Evolutionary conservation across 2,888 invertebrate species (phyloP).

Genomic region (Apoderus coryli): DNA sequence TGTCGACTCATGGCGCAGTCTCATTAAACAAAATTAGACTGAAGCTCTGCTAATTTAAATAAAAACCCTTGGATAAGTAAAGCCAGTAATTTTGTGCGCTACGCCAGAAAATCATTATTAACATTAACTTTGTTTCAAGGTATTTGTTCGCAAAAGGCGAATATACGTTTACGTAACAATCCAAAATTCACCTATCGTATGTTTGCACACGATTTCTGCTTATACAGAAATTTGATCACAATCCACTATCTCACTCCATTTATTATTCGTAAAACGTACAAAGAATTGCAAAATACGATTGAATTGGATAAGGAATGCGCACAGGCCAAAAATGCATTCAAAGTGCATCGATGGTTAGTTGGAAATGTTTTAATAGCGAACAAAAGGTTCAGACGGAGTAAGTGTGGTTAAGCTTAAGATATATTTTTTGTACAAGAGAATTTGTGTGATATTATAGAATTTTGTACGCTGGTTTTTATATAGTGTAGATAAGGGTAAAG

Average conservation of each 20-base stretch:
- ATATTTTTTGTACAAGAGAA: no score
- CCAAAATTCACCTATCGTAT: constrained; percentile 15
- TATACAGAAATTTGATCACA: constrained; percentile 16
- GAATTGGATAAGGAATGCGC: constrained; percentile 12
- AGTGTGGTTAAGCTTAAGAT: constrained; percentile 13
- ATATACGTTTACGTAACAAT: constrained; percentile 14
- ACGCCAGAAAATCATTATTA: no score
- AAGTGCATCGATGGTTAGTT: constrained; percentile 15
- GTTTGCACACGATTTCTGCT: constrained; percentile 16
- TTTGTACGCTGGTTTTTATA: no score
- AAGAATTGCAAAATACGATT: background rate
- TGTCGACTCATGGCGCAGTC: background rate
- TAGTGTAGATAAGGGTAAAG: no score
- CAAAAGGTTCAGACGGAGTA: constrained; percentile 11
- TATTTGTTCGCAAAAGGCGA: constrained; percentile 19
- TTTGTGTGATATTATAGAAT: no score
- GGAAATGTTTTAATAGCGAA: constrained; percentile 14
- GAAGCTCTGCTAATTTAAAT: no score
- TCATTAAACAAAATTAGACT: background rate
- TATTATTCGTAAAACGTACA: constrained; percentile 13
- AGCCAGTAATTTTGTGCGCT: no score
- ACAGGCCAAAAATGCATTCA: constrained; percentile 9
- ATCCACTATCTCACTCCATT: constrained; percentile 18
- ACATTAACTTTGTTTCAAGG: constrained; percentile 16
- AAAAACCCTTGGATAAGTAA: no score